These are phyloP conservation scores for Leptura quadrifasciata DNA, from an alignment of 2,888 invertebrate genomes.

Conservation along the genomic window DNA sequence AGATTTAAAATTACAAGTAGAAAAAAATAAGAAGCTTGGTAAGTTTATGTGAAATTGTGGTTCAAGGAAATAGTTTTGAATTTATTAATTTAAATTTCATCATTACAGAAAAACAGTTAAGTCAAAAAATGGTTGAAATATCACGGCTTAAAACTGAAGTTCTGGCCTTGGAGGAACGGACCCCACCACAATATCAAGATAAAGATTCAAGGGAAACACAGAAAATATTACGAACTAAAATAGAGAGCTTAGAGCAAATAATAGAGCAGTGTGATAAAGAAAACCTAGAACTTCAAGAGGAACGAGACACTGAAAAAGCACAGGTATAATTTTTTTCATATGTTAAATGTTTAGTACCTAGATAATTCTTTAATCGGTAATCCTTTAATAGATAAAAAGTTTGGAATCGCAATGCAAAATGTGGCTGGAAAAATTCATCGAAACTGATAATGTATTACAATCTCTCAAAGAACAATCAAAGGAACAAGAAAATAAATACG, in stretches of 20 bases:
- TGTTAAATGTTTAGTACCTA: neutral
- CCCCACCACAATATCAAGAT: constrained; percentile 67
- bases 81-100: neutral
- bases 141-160: constrained; percentile 69
- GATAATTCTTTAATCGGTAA: constrained; percentile 64
- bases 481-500: constrained; percentile 64
- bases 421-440: constrained; percentile 66
- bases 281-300: constrained; percentile 75
- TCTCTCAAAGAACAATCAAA: constrained; percentile 61
- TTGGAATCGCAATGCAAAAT: constrained; percentile 67
- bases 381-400: constrained; percentile 71
- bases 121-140: constrained; percentile 71
- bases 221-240: constrained; percentile 72
- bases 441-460: constrained; percentile 64
- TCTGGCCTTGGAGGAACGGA: constrained; percentile 62
- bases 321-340: constrained; percentile 64
- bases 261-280: constrained; percentile 75
- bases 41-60: constrained; percentile 55
- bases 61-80: neutral
- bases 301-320: constrained; percentile 74
- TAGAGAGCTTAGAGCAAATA: constrained; percentile 76
- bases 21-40: constrained; percentile 77
- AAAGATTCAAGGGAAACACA: constrained; percentile 63
- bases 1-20: constrained; percentile 76
- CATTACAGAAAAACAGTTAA: constrained; percentile 68